Base-by-base conservation (phyloP, 2,113 vertebrate species). In the Cheirogaleus medius region DNA sequence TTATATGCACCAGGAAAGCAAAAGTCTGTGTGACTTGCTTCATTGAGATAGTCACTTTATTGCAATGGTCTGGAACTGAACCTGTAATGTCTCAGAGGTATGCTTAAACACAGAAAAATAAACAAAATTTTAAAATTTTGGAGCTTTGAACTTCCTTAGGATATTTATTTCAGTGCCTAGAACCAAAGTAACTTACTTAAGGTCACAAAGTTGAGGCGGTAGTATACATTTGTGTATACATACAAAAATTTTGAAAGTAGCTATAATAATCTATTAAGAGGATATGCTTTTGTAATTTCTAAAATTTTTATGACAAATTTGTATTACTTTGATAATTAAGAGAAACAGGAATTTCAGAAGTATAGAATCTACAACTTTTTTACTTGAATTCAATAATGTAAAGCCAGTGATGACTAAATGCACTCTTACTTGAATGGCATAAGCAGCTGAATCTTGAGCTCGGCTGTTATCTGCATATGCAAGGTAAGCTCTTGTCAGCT, bases 371-470 rank as follows among this genome's bases (percentile, higher is more conserved):
- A 90, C 10, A 97, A 18, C 20, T 90, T 86, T 87, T 83, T 86
- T 95, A 96, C 4, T 32, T 91, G 34, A 89, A 84, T 13, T 66
- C 17, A 87, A 20, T 66, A 91, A 39, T 2, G 1, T 83, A 54
- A 95, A 90, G 49, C n/a, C 29, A 81, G 32, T 64, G 90, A 81
- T 56, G 73, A 92, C 89, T 2, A 12, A 32, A 66, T 0, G 0
- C 5, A 60, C n/a, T 47, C 95, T 97, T 96, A 99, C 99, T 99
- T 99, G 99, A 98, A 99, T 99, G 0, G 99, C 99, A 76, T 99
- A 99, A 0, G 99, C 99, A 91, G 99, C 99, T 49, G 99, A 99
- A 98, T 99, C 99, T 98, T 99, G 99, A 60, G 99, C 99, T 96
- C 99, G 99, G 86, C 99, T 99, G 17, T 99, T 99, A 97, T 99